A percentile compares a stretch with the other conserved stretches of the same genome.
Conservation (phyloP, 2,888 invertebrate species). For the Hirtodrosophila cameraria region DNA sequence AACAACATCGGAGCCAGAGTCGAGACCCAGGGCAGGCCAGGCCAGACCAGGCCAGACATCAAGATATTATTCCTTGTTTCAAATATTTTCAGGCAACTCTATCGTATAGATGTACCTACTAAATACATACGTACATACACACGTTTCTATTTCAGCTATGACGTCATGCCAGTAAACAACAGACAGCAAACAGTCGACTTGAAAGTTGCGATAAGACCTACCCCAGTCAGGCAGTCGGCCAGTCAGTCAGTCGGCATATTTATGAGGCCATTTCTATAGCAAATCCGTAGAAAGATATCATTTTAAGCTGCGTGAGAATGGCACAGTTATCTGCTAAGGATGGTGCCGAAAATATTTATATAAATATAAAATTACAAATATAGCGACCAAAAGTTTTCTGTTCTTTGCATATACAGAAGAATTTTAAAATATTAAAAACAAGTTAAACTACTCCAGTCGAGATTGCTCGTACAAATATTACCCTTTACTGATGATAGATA, state of each 20-base stretch:
- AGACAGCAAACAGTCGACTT: constrained; percentile 29
- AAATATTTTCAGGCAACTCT: constrained; percentile 63
- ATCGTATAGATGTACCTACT: constrained; percentile 5
- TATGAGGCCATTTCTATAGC: constrained; percentile 61
- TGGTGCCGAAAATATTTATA: constrained; percentile 4
- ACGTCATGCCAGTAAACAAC: constrained; percentile 52
- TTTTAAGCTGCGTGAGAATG: constrained; percentile 74
- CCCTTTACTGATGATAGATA: too few species aligned
- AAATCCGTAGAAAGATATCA: constrained; percentile 50
- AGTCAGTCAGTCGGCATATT: constrained; percentile 61
- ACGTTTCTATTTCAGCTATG: constrained; percentile 54
- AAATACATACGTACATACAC: constrained; percentile 1
- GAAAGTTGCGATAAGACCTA: constrained; percentile 40
- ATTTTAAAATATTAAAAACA: constrained; percentile 1
- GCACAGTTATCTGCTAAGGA: constrained; percentile 52
- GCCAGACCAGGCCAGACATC: constrained; percentile 22
- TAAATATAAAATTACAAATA: too few species aligned
- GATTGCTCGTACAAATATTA: too few species aligned
- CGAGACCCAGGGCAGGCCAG: constrained; percentile 10
- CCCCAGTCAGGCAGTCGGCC: constrained; percentile 34
- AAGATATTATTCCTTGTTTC: constrained; percentile 46
- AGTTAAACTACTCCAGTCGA: too few species aligned
- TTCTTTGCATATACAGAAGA: constrained; percentile 17
- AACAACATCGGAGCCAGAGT: constrained; percentile 16
- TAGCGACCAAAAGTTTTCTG: background rate